Conservation (phyloP, 2,113 vertebrate species). For the Xiphias gladius region DNA sequence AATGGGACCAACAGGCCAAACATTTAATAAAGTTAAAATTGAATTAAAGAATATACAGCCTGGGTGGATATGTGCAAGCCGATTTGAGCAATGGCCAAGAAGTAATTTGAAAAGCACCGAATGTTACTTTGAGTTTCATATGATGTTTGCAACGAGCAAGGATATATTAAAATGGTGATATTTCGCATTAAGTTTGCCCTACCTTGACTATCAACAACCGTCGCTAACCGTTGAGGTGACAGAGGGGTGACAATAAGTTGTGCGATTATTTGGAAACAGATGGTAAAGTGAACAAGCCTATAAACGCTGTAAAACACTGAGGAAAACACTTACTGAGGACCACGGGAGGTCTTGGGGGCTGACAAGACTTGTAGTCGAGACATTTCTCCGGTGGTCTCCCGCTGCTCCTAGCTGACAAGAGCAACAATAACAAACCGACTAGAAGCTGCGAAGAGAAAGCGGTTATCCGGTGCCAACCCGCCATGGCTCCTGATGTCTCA, state of each 20-base stretch:
- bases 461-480: slow-evolving; percentile 52
- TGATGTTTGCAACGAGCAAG: accelerated
- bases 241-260: slow-evolving; percentile 1
- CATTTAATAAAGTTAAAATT: background rate
- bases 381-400: slow-evolving; percentile 68
- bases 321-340: slow-evolving; percentile 82
- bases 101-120: background rate
- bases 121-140: background rate
- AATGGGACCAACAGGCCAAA: slow-evolving; percentile 13
- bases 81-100: background rate
- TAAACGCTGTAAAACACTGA: background rate
- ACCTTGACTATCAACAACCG: background rate
- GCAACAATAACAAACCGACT: slow-evolving; percentile 69
- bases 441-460: slow-evolving; percentile 47
- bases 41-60: background rate
- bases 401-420: slow-evolving; percentile 49
- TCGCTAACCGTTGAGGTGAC: slow-evolving; percentile 2
- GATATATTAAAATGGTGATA: accelerated
- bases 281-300: accelerated
- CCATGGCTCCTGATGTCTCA: slow-evolving; percentile 79
- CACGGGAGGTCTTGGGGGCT: slow-evolving; percentile 76
- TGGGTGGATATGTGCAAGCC: background rate
- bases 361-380: slow-evolving; percentile 35
- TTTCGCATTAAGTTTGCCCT: background rate
- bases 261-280: slow-evolving; percentile 4